phyloP scores from a whole-genome alignment of 1,140 invertebrate genomes.

The Brachionus koreanus region DNA sequence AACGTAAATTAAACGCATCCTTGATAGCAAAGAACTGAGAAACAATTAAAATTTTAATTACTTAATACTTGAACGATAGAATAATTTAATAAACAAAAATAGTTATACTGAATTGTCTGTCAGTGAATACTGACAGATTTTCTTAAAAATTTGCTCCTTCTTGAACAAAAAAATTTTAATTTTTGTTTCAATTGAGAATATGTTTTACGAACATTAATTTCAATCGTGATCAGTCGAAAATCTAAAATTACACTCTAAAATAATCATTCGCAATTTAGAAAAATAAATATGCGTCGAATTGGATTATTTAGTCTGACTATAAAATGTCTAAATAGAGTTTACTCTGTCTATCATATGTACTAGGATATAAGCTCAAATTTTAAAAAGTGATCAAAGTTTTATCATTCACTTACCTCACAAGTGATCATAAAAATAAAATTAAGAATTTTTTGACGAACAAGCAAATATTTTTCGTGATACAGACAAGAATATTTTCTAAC shows the following conservation, averaged over 20 bases:
- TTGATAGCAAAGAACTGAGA: neutral
- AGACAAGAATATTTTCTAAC: neutral
- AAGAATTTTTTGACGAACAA: neutral
- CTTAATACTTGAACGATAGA: neutral
- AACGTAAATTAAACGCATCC: neutral
- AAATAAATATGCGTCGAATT: neutral
- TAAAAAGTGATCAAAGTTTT: neutral
- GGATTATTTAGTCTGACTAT: neutral
- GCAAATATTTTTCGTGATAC: neutral
- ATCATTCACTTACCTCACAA: neutral
- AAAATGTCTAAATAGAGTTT: neutral
- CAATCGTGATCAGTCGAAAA: neutral
- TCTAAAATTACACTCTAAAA: neutral
- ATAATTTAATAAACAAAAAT: too few species aligned
- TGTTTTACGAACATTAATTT: neutral
- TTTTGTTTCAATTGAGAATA: neutral
- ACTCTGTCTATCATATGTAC: neutral
- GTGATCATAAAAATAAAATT: neutral
- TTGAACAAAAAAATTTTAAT: neutral
- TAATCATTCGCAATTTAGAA: neutral
- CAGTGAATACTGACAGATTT: too few species aligned
- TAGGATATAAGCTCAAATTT: neutral
- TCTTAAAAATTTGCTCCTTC: neutral
- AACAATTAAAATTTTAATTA: neutral
- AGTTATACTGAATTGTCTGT: too few species aligned